Conservation (phyloP, 1,140 invertebrate species). For the Ips typographus region DNA sequence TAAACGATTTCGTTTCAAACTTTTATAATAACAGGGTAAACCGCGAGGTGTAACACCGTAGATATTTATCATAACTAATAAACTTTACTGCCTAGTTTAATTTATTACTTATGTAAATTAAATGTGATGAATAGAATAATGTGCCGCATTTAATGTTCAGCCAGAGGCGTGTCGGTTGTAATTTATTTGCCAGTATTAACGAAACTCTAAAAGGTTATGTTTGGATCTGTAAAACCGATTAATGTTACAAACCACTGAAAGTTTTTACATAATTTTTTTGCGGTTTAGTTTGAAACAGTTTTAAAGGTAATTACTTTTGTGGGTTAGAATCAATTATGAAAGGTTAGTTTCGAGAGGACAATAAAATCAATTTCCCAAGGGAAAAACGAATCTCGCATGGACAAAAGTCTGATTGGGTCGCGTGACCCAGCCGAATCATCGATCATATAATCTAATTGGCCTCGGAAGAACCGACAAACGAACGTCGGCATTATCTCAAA, state of each 20-base stretch:
- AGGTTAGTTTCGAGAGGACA: slow-evolving; percentile 2
- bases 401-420: slow-evolving; percentile 34
- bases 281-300: not conserved
- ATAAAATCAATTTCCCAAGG: slow-evolving; percentile 36
- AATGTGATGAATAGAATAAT: slow-evolving; percentile 6
- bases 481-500: slow-evolving; percentile 38
- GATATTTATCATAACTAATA: slow-evolving; percentile 17
- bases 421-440: slow-evolving; percentile 42
- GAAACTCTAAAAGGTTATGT: too few species aligned
- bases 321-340: not conserved
- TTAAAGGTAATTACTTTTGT: not conserved
- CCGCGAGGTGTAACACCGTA: slow-evolving; percentile 13
- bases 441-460: slow-evolving; percentile 48
- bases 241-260: too few species aligned
- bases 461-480: slow-evolving; percentile 43
- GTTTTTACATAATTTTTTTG: not conserved
- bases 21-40: not conserved
- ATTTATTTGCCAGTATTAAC: not conserved
- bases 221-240: too few species aligned
- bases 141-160: not conserved
- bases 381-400: slow-evolving; percentile 21
- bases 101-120: slow-evolving; percentile 7
- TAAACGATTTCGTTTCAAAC: not conserved
- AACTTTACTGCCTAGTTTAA: slow-evolving; percentile 10
- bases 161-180: not conserved